Conservation (phyloP, 2,113 vertebrate species). For the Leptobrachium leishanense region DNA sequence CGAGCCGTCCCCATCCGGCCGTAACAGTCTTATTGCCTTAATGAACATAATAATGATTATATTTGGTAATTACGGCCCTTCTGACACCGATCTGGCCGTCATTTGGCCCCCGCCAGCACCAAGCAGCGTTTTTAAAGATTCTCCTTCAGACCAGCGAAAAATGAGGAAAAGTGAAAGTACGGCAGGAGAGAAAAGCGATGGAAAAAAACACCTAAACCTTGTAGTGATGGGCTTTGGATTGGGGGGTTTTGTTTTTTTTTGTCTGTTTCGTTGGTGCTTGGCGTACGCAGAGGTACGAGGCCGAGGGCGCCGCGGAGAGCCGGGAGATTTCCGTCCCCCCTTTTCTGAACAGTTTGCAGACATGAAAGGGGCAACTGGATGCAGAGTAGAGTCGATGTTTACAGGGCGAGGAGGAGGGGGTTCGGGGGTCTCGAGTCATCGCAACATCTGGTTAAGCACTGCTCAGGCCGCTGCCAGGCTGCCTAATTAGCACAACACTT, state of each 20-base stretch:
- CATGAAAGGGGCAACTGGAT: slow-evolving; percentile 64
- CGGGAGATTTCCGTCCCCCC: slow-evolving; percentile 53
- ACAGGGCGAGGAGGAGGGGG: slow-evolving; percentile 23
- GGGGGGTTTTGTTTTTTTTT: slow-evolving; percentile 47
- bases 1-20: slow-evolving; percentile 20
- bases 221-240: too few species aligned
- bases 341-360: slow-evolving; percentile 59
- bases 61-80: slow-evolving; percentile 29
- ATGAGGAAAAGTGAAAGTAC: slow-evolving; percentile 3
- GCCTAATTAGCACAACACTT: slow-evolving; percentile 90
- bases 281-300: slow-evolving; percentile 61
- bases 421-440: slow-evolving; percentile 72
- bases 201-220: not conserved
- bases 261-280: slow-evolving; percentile 63
- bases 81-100: slow-evolving; percentile 12
- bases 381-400: slow-evolving; percentile 56
- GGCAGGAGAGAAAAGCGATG: not conserved
- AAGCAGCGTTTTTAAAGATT: slow-evolving; percentile 18
- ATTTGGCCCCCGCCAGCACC: not conserved
- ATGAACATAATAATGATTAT: slow-evolving; percentile 44
- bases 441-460: slow-evolving; percentile 96
- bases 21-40: slow-evolving; percentile 26
- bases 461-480: slow-evolving; percentile 70
- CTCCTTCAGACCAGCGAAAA: not conserved
- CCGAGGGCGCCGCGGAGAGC: slow-evolving; percentile 33